Conservation (phyloP, 2,888 invertebrate genomes). For the Ecliptopera silaceata region DNA sequence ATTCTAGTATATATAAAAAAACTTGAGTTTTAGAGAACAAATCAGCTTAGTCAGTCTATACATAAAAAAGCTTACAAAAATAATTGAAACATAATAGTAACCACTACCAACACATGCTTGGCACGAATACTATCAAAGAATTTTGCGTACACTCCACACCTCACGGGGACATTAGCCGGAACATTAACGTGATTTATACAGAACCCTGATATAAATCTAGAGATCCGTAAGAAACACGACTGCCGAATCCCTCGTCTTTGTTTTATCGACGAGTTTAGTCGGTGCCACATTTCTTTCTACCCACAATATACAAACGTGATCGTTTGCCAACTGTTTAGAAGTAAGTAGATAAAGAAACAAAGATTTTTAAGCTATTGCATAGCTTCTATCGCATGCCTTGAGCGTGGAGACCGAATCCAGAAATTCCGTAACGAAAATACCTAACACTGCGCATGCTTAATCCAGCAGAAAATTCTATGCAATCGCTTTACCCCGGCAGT, state of each 20-base stretch:
- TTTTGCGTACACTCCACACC: conserved; percentile 57
- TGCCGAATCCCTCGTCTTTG: conserved; percentile 58
- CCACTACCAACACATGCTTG: conserved; percentile 30
- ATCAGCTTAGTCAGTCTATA: too few relatives aligned
- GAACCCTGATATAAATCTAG: conserved; percentile 64
- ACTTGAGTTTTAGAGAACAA: too few relatives aligned
- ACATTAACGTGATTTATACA: conserved; percentile 73
- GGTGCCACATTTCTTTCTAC: conserved; percentile 29
- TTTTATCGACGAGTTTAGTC: conserved; percentile 43
- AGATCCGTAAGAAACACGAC: conserved; percentile 55
- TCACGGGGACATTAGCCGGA: conserved; percentile 63
- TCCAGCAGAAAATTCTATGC: too few relatives aligned
- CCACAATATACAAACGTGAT: conserved; percentile 24
- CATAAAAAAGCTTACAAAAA: not conserved
- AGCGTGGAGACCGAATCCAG: too few relatives aligned
- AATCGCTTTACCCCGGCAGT: too few relatives aligned
- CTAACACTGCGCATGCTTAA: too few relatives aligned
- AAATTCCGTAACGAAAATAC: too few relatives aligned
- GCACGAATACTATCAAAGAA: conserved; percentile 43
- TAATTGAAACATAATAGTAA: not conserved
- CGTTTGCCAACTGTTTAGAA: conserved; percentile 14
- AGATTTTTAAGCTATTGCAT: too few relatives aligned
- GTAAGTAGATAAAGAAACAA: not conserved
- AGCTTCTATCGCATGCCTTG: too few relatives aligned
- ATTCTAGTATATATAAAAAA: too few relatives aligned